A percentile compares a stretch with the other conserved stretches of the same genome.
Conservation (phyloP, 2,797 vertebrate species). For the Notamacropus eugenii region DNA sequence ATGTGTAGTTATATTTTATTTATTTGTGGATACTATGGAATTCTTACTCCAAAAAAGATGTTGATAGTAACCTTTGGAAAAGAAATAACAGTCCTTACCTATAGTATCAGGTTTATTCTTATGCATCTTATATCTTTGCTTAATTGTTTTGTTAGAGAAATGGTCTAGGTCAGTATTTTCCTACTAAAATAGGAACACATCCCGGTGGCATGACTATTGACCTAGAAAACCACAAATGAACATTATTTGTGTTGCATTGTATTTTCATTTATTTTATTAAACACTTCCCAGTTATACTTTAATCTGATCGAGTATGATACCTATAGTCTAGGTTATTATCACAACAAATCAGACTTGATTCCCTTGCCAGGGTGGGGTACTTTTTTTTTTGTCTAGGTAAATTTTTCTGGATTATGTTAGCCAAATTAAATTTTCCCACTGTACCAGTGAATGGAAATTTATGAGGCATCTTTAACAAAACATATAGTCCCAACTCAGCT, state of each 20-base stretch:
- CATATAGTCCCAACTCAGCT: too few relatives aligned
- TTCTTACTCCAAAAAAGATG: slow-evolving; percentile 18
- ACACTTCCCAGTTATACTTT: too few relatives aligned
- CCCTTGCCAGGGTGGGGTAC: too few relatives aligned
- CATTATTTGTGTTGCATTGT: neutral
- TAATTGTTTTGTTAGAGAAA: neutral
- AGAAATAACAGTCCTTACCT: slow-evolving; percentile 7
- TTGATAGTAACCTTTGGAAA: slow-evolving; percentile 18
- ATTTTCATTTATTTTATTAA: neutral
- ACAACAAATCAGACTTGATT: too few relatives aligned
- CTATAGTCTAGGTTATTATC: too few relatives aligned
- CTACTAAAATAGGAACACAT: neutral
- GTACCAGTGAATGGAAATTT: too few relatives aligned
- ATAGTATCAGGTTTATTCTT: neutral
- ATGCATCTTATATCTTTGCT: slow-evolving; percentile 13
- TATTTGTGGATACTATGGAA: neutral
- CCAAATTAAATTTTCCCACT: too few relatives aligned
- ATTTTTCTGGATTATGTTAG: too few relatives aligned
- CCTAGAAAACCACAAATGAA: neutral
- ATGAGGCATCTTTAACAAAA: too few relatives aligned
- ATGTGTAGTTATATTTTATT: neutral
- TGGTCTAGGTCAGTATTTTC: neutral
- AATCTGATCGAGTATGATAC: too few relatives aligned
- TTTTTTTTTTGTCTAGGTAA: too few relatives aligned
- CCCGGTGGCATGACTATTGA: neutral